These are phyloP conservation scores for Horisme vitalbata DNA, from an alignment of 2,888 invertebrate genomes.

Conservation along the genomic window DNA sequence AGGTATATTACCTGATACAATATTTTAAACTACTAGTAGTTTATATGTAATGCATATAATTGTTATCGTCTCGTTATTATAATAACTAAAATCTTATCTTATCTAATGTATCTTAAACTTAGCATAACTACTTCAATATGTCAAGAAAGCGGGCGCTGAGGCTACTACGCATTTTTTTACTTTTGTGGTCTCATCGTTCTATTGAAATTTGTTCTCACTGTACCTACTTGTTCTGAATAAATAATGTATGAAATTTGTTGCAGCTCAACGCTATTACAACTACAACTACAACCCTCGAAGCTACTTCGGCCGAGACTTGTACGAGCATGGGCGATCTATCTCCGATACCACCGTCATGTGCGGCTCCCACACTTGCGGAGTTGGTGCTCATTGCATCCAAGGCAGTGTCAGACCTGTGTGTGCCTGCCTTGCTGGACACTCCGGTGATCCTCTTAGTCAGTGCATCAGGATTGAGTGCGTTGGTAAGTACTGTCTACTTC, in stretches of 20 bases:
- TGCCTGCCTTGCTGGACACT: slow-evolving; percentile 90
- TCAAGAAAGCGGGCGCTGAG: too few species aligned
- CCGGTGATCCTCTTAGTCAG: slow-evolving; percentile 89
- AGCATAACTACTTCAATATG: too few species aligned
- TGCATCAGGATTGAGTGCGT: slow-evolving; percentile 90
- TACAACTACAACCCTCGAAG: slow-evolving; percentile 50
- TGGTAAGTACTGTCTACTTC: slow-evolving; percentile 69
- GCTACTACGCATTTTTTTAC: too few species aligned
- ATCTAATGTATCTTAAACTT: too few species aligned
- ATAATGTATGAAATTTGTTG: not conserved
- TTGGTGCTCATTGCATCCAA: slow-evolving; percentile 86
- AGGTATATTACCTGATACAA: too few species aligned
- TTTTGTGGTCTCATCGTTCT: too few species aligned
- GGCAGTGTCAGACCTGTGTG: slow-evolving; percentile 90
- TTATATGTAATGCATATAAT: too few species aligned
- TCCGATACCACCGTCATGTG: slow-evolving; percentile 77
- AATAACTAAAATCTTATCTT: too few species aligned
- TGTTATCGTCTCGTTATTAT: too few species aligned
- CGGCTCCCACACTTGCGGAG: slow-evolving; percentile 85
- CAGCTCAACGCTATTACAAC: slow-evolving; percentile 68
- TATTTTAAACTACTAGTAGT: too few species aligned
- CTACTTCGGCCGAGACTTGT: slow-evolving; percentile 63
- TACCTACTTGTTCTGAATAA: not conserved
- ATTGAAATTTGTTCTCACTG: too few species aligned
- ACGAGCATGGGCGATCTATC: slow-evolving; percentile 71